phyloP scores from a whole-genome alignment of 2,888 invertebrate species.

The Rhamnusium bicolor region DNA sequence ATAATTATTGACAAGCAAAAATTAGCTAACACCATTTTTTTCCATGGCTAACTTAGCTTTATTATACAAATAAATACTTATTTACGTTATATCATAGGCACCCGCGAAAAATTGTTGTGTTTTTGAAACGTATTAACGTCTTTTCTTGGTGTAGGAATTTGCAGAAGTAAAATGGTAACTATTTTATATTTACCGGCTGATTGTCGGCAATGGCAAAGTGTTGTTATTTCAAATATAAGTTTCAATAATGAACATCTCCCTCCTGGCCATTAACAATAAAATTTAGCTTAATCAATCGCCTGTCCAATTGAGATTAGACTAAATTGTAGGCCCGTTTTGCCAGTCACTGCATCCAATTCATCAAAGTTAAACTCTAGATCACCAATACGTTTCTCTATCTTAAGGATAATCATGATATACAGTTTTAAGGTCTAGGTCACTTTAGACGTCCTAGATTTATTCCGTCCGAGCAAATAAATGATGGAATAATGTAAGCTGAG shows the following conservation, averaged over 20 bases:
- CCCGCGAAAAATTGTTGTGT: too few relatives aligned
- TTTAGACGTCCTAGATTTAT: constrained; percentile 14
- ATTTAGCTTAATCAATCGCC: neutral
- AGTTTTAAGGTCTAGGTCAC: constrained; percentile 23
- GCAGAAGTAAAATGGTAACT: too few relatives aligned
- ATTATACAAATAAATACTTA: too few relatives aligned
- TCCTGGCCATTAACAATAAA: neutral
- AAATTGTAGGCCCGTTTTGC: neutral
- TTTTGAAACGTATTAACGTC: too few relatives aligned
- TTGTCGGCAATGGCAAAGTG: too few relatives aligned
- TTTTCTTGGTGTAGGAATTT: too few relatives aligned
- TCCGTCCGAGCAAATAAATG: constrained; percentile 1
- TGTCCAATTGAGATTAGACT: neutral
- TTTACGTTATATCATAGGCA: too few relatives aligned
- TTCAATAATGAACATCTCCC: neutral
- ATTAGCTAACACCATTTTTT: too few relatives aligned
- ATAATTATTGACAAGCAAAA: too few relatives aligned
- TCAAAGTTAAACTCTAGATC: constrained; percentile 7
- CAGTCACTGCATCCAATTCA: constrained; percentile 19
- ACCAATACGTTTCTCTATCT: neutral
- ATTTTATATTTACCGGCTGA: too few relatives aligned
- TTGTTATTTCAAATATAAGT: too few relatives aligned
- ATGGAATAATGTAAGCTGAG: neutral
- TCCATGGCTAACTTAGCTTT: too few relatives aligned
- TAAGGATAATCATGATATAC: constrained; percentile 17